Conservation (phyloP, 2,113 vertebrate genomes). For the Marmota flaviventris region DNA sequence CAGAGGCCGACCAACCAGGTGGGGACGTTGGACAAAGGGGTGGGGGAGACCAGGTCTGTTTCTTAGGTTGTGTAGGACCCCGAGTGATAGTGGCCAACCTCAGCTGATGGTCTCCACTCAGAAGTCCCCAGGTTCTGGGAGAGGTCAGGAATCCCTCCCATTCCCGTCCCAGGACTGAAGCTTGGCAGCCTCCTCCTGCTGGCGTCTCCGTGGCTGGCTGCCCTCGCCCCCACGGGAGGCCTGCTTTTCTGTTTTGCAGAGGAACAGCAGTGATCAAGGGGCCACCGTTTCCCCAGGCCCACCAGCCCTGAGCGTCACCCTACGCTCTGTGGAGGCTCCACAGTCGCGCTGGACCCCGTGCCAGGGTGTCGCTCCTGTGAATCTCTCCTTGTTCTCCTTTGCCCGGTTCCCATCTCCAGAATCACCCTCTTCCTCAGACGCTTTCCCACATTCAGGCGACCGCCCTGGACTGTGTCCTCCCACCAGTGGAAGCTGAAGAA, state of each 20-base stretch:
- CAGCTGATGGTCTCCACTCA: background rate
- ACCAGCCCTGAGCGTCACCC: background rate
- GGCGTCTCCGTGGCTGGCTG: no score
- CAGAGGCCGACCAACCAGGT: background rate
- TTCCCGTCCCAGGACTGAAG: background rate
- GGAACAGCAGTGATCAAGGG: constrained; percentile 16
- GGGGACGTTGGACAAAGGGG: background rate
- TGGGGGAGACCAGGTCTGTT: background rate
- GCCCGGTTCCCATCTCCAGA: background rate
- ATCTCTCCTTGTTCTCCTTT: background rate
- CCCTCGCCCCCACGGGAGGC: background rate
- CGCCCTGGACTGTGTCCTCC: no score
- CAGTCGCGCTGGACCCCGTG: no score
- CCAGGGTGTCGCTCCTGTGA: background rate
- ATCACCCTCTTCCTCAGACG: background rate
- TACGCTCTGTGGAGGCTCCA: background rate
- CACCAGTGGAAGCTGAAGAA: no score
- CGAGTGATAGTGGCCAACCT: no score
- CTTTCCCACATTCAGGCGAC: no score
- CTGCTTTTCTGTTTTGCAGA: background rate
- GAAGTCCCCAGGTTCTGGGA: background rate
- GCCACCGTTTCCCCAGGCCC: background rate
- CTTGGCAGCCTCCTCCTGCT: no score
- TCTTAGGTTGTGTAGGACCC: background rate
- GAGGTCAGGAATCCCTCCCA: background rate